These are phyloP conservation scores for Enteromius fasciolatus DNA, from an alignment of 2,797 vertebrate species.

Conservation along the genomic window DNA sequence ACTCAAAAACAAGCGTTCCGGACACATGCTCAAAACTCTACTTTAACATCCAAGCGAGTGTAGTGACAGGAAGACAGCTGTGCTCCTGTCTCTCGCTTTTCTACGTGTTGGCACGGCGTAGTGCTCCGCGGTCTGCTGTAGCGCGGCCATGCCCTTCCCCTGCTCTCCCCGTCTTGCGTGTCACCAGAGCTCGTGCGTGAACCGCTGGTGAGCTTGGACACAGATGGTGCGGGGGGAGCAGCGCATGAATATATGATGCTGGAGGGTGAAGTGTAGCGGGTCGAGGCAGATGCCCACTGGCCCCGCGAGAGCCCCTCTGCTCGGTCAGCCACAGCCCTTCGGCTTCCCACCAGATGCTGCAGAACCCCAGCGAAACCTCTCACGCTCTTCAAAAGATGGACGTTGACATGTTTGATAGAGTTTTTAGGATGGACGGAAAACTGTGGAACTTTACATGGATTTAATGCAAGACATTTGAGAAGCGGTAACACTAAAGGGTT, in stretches of 20 bases:
- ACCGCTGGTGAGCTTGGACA: slow-evolving; percentile 52
- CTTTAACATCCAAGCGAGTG: not conserved
- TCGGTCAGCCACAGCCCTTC: slow-evolving; percentile 53
- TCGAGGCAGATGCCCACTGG: slow-evolving; percentile 64
- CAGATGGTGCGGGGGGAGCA: slow-evolving; percentile 62
- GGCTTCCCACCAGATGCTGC: slow-evolving; percentile 59
- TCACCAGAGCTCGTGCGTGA: slow-evolving; percentile 41
- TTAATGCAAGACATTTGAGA: not conserved
- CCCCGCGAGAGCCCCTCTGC: slow-evolving; percentile 56
- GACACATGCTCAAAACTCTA: slow-evolving; percentile 5
- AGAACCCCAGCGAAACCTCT: slow-evolving; percentile 40
- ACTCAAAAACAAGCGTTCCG: not conserved
- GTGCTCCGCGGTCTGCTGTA: slow-evolving; percentile 21
- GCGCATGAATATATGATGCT: slow-evolving; percentile 64
- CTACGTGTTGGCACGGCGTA: slow-evolving; percentile 31
- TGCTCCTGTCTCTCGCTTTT: slow-evolving; percentile 20
- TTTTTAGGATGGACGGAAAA: slow-evolving; percentile 18
- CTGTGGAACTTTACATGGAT: not conserved
- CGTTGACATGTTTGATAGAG: slow-evolving; percentile 31
- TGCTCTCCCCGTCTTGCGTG: slow-evolving; percentile 46
- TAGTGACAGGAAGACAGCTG: slow-evolving; percentile 29
- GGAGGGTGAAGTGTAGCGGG: slow-evolving; percentile 63
- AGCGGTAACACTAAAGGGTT: not conserved
- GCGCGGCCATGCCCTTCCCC: slow-evolving; percentile 34
- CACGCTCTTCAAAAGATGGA: slow-evolving; percentile 41